These are phyloP conservation scores for Drosophila malerkotliana DNA, from an alignment of 1,140 invertebrate species.

Conservation along the genomic window DNA sequence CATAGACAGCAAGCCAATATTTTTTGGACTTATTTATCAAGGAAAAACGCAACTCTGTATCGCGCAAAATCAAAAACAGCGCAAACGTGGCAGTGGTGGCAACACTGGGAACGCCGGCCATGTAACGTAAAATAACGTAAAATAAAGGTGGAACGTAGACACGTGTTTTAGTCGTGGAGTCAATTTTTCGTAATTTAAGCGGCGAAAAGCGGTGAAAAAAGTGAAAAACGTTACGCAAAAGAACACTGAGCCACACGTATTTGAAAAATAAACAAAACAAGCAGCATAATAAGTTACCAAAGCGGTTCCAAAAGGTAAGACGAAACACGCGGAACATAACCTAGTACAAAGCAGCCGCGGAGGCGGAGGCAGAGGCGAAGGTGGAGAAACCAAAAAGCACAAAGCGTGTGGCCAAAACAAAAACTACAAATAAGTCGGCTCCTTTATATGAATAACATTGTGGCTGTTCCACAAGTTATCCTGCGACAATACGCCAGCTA, in stretches of 20 bases:
- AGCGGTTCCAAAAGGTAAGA: constrained; percentile 68
- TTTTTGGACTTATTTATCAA: neutral
- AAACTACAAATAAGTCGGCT: constrained; percentile 36
- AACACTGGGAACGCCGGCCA: constrained; percentile 80
- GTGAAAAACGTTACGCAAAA: constrained; percentile 40
- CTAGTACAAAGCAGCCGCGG: constrained; percentile 60
- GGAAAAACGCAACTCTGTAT: neutral
- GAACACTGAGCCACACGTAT: constrained; percentile 18
- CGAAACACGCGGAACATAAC: constrained; percentile 76
- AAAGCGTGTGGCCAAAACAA: constrained; percentile 29
- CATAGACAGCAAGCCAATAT: neutral
- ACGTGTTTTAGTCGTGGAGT: constrained; percentile 80
- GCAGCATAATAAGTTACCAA: constrained; percentile 46
- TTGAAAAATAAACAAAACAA: constrained; percentile 22
- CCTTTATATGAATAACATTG: constrained; percentile 36
- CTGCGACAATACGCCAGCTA: constrained; percentile 4
- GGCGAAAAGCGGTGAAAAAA: constrained; percentile 33
- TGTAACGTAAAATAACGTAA: constrained; percentile 76
- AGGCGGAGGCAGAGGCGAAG: neutral
- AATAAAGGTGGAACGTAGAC: constrained; percentile 74
- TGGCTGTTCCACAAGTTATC: constrained; percentile 15
- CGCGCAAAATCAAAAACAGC: neutral
- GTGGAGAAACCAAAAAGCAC: neutral
- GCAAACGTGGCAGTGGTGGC: constrained; percentile 41
- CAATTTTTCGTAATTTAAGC: constrained; percentile 19